Conservation (phyloP, 2,797 vertebrate genomes). For the Moxostoma hubbsi region DNA sequence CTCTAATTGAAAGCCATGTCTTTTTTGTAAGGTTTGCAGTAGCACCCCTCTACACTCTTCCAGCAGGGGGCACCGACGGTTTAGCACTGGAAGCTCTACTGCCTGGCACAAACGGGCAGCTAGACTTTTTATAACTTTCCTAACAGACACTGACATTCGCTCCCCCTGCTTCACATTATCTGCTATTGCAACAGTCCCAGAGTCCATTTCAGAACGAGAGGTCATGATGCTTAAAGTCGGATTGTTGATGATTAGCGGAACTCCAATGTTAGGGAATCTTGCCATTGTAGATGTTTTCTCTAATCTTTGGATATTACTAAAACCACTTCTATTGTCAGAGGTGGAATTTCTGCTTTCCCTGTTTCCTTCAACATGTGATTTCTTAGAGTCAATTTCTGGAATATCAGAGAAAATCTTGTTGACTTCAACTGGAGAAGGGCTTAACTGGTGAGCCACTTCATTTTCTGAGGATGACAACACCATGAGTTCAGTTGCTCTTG, state of each 20-base stretch:
- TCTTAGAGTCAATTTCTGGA: constrained; percentile 6
- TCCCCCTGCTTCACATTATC: not conserved
- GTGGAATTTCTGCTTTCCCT: not conserved
- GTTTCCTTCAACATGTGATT: constrained; percentile 1
- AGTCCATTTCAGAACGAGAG: constrained; percentile 24
- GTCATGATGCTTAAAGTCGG: not conserved
- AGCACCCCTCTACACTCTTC: constrained; percentile 71
- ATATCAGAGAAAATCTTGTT: not conserved
- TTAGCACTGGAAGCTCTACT: constrained; percentile 57
- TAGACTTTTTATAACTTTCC: constrained; percentile 55
- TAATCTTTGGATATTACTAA: constrained; percentile 7
- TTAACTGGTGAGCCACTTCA: constrained; percentile 45
- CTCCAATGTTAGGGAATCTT: constrained; percentile 3
- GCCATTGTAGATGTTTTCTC: not conserved
- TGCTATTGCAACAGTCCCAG: constrained; percentile 28
- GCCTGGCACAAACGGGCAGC: constrained; percentile 63
- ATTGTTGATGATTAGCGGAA: not conserved
- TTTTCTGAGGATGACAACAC: constrained; percentile 59
- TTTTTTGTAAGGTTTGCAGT: constrained; percentile 65
- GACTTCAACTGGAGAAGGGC: constrained; percentile 36
- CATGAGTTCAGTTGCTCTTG: constrained; percentile 51
- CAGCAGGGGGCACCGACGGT: constrained; percentile 61
- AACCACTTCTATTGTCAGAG: not conserved
- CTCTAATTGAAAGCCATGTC: constrained; percentile 69
- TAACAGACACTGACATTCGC: not conserved